Evolutionary conservation across 2,797 vertebrate genomes (phyloP).

Genomic region (Sebastes itinus): DNA sequence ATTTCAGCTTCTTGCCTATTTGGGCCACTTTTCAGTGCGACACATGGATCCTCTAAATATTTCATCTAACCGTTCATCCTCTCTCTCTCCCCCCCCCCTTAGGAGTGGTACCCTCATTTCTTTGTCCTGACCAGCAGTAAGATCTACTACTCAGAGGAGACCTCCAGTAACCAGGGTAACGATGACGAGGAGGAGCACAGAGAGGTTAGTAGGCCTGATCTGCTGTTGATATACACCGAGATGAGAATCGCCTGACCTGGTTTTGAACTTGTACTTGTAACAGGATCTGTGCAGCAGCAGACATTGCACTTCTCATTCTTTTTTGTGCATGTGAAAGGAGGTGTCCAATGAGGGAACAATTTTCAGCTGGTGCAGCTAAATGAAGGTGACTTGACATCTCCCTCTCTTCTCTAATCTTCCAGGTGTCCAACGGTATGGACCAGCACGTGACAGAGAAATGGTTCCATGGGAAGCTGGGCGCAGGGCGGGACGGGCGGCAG

Average conservation of each 20-base stretch:
- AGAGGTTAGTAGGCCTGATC: slow-evolving; percentile 84
- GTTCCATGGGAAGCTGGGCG: slow-evolving; percentile 97
- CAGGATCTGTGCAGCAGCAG: background rate
- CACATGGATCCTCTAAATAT: too few relatives aligned
- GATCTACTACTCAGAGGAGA: slow-evolving; percentile 98
- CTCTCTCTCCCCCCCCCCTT: background rate
- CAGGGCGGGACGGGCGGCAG: slow-evolving; percentile 93
- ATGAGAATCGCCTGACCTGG: background rate
- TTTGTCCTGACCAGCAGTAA: slow-evolving; percentile 98
- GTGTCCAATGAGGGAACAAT: background rate
- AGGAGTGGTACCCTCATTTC: slow-evolving; percentile 99
- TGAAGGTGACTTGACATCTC: background rate
- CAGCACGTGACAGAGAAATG: slow-evolving; percentile 95
- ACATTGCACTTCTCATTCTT: background rate
- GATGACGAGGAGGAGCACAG: slow-evolving; percentile 98
- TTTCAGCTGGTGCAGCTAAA: background rate
- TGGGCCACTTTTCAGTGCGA: too few relatives aligned
- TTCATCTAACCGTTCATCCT: too few relatives aligned
- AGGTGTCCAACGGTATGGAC: slow-evolving; percentile 93
- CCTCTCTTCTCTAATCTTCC: background rate
- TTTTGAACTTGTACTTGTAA: background rate
- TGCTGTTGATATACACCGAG: background rate
- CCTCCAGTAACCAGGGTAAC: slow-evolving; percentile 90
- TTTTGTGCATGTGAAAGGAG: background rate
- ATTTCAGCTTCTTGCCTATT: too few relatives aligned